These are phyloP conservation scores for Anoplolepis gracilipes DNA, from an alignment of 1,140 invertebrate genomes.

Conservation along the genomic window DNA sequence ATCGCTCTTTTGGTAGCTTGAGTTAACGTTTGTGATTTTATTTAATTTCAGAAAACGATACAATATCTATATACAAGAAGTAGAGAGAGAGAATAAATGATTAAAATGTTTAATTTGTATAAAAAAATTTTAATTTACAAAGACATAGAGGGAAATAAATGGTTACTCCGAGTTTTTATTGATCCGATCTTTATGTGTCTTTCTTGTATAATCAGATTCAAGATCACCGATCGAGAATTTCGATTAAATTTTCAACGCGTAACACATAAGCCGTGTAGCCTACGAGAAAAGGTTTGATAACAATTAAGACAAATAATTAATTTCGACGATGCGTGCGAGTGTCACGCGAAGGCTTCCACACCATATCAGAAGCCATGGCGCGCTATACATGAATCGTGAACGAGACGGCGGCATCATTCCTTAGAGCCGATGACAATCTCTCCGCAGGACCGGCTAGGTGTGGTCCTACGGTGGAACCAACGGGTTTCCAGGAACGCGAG, in stretches of 20 bases:
- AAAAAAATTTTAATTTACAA: not conserved
- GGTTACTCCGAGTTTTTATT: not conserved
- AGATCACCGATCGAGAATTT: not conserved
- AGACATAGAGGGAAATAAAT: not conserved
- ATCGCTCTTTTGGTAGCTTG: not conserved
- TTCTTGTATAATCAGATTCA: not conserved
- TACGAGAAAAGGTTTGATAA: not conserved
- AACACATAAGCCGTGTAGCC: not conserved
- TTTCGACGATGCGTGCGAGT: constrained; percentile 35
- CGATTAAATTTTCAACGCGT: not conserved
- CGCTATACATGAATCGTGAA: constrained; percentile 48
- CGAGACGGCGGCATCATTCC: constrained; percentile 70
- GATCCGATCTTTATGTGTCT: not conserved
- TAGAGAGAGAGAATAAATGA: not conserved
- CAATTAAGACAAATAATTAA: constrained; percentile 43
- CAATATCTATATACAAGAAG: not conserved
- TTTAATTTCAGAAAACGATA: not conserved
- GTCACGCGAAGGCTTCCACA: constrained; percentile 27
- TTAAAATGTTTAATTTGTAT: constrained; percentile 5
- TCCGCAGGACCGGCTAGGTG: constrained; percentile 80
- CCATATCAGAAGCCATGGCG: not conserved
- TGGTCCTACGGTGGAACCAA: constrained; percentile 82
- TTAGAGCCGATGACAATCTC: constrained; percentile 79
- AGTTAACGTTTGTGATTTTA: not conserved
- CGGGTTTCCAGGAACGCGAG: constrained; percentile 86